Percentiles rank a stretch among this genome's conserved stretches.
Evolutionary conservation across 2,113 vertebrate species (phyloP).

Genomic region (Nyctibius bracteatus): DNA sequence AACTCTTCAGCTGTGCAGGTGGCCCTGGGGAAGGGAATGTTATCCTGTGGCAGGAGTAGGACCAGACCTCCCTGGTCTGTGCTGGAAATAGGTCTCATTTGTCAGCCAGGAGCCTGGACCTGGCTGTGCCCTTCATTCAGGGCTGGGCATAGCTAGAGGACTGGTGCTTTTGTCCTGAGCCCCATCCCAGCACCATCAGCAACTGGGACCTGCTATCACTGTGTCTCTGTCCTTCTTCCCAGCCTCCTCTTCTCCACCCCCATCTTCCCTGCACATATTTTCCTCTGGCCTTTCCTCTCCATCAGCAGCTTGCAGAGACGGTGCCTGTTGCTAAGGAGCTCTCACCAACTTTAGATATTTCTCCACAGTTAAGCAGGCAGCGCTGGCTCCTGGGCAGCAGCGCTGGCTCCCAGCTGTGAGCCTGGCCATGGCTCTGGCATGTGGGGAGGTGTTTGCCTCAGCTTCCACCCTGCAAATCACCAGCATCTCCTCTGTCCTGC

Average conservation of each 20-base stretch:
- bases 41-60: neutral
- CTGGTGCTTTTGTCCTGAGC: neutral
- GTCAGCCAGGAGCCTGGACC: neutral
- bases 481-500: neutral
- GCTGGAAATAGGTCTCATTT: neutral
- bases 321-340: constrained; percentile 46
- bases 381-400: neutral
- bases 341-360: neutral
- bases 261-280: neutral
- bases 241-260: neutral
- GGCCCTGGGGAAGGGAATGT: neutral
- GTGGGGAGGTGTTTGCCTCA: rapidly evolving
- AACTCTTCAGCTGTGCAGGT: neutral
- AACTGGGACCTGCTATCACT: neutral
- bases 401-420: neutral
- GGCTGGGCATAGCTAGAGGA: neutral
- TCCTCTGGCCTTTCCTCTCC: neutral
- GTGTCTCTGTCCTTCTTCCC: neutral
- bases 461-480: neutral
- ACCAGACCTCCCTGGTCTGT: neutral
- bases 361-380: neutral
- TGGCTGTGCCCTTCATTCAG: neutral
- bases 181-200: neutral
- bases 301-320: neutral
- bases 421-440: neutral